A percentile compares a stretch with the other conserved stretches of the same genome.
Conservation (phyloP, 2,888 invertebrate species). For the Synergus japonicus region DNA sequence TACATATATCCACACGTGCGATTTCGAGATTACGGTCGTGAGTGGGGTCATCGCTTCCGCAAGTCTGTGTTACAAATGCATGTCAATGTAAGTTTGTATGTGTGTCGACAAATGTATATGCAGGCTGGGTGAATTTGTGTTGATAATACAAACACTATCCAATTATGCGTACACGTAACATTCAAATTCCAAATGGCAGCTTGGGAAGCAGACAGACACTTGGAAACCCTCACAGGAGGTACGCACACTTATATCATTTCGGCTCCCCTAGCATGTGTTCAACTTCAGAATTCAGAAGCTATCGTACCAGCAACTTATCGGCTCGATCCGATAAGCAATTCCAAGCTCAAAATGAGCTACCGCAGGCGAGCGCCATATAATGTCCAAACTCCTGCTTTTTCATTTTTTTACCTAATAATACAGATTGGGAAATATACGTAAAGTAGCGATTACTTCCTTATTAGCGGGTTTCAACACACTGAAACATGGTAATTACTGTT, state of each 20-base stretch:
- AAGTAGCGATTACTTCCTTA: no score
- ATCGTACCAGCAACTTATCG: neutral
- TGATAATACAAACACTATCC: slow-evolving; percentile 5
- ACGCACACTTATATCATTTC: neutral
- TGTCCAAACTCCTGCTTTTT: slow-evolving; percentile 5
- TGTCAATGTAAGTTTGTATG: neutral
- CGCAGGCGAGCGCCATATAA: neutral
- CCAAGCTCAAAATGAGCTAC: neutral
- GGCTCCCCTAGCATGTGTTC: slow-evolving; percentile 19
- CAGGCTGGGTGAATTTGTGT: neutral
- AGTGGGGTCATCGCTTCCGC: slow-evolving; percentile 37
- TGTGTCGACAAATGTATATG: slow-evolving; percentile 3
- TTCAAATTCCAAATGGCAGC: slow-evolving; percentile 34
- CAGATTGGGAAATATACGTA: no score
- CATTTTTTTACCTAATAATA: neutral
- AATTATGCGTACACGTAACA: slow-evolving; percentile 23
- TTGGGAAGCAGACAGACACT: slow-evolving; percentile 23
- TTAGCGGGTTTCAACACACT: no score
- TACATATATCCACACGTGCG: neutral
- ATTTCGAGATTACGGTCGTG: slow-evolving; percentile 30
- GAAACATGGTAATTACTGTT: no score
- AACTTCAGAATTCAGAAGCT: slow-evolving; percentile 36
- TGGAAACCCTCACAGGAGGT: slow-evolving; percentile 21
- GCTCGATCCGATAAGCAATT: slow-evolving; percentile 16
- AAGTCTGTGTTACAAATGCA: slow-evolving; percentile 7